Conservation (phyloP, 2,797 vertebrate genomes). For the Catharus ustulatus region DNA sequence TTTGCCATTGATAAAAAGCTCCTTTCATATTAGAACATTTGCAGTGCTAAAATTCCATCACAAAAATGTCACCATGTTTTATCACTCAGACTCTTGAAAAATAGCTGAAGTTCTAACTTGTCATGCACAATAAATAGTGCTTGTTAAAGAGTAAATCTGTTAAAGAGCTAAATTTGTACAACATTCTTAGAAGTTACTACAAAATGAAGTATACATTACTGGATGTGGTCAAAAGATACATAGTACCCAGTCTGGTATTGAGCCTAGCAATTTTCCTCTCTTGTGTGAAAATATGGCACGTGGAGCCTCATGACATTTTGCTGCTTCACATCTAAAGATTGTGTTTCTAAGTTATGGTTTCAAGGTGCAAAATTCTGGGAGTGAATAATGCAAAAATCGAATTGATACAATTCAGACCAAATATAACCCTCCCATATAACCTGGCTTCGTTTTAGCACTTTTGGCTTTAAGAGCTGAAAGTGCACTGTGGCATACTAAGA, state of each 20-base stretch:
- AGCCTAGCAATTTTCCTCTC: neutral
- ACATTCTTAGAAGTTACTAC: neutral
- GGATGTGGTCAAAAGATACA: neutral
- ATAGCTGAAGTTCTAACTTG: neutral
- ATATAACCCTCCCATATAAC: fast-evolving
- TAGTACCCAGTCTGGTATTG: neutral
- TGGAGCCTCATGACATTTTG: neutral
- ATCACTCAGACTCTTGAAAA: neutral
- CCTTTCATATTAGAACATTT: neutral
- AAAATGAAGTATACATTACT: neutral
- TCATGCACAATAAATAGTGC: neutral
- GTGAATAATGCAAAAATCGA: neutral
- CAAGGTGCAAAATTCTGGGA: neutral
- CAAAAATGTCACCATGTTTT: neutral
- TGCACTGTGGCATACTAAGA: fast-evolving
- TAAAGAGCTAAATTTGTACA: neutral
- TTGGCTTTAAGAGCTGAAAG: neutral
- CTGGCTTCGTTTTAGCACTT: neutral
- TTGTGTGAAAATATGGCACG: neutral
- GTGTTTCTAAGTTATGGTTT: neutral
- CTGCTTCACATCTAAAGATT: neutral
- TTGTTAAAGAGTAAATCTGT: neutral
- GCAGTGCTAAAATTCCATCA: neutral
- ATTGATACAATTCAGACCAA: neutral
- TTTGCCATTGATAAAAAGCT: fast-evolving